Conservation (phyloP, 2,888 invertebrate genomes). For the Cosmia trapezina region DNA sequence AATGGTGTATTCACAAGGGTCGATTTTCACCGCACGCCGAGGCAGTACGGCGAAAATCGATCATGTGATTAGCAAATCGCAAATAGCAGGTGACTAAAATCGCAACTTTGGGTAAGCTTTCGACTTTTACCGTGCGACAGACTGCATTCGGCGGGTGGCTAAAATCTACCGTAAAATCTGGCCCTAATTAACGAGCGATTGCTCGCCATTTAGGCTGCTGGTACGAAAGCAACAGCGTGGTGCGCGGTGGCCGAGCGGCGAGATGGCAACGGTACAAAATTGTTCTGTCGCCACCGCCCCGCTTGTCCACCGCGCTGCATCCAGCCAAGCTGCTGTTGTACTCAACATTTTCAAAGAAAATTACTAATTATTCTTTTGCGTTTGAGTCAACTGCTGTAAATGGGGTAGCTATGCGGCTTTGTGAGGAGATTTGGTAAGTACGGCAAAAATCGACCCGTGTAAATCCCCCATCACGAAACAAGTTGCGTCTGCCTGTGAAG, state of each 20-base stretch:
- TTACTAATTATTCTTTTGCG: neutral
- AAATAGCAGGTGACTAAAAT: neutral
- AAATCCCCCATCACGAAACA: slow-evolving; percentile 50
- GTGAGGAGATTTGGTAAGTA: neutral
- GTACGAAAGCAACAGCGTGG: neutral
- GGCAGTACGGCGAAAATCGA: neutral
- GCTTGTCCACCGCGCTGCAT: no score
- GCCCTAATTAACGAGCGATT: neutral
- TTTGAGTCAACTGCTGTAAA: slow-evolving; percentile 1
- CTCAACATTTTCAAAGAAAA: neutral
- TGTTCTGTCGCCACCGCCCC: neutral
- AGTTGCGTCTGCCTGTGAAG: slow-evolving; percentile 65
- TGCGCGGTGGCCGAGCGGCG: neutral
- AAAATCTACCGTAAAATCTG: no score
- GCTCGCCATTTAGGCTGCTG: neutral
- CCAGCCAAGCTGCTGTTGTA: neutral
- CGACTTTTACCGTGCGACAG: neutral
- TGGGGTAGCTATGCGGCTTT: neutral
- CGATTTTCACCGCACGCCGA: neutral
- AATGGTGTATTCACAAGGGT: slow-evolving; percentile 18
- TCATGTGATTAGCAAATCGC: neutral
- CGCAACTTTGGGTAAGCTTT: neutral
- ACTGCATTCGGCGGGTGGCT: neutral
- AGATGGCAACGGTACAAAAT: neutral
- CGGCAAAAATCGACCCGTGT: slow-evolving; percentile 33